Evolutionary conservation across 2,797 vertebrate species (phyloP).

Genomic region (Saguinus oedipus): DNA sequence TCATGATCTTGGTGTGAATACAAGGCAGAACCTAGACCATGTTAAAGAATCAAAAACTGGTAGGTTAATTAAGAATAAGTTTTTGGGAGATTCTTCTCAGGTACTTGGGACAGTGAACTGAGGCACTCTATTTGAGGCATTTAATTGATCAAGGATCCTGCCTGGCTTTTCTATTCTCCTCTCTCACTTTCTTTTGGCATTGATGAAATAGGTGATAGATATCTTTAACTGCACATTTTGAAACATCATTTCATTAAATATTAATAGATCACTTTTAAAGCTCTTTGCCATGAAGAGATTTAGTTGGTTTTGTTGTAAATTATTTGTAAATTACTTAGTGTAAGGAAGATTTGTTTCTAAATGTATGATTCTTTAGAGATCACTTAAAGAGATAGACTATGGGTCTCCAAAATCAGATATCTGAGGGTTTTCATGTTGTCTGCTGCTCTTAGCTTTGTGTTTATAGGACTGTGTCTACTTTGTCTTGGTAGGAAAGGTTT

Average conservation of each 20-base stretch:
- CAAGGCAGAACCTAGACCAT: conserved; percentile 91
- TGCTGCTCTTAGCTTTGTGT: too few species aligned
- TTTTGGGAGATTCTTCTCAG: neutral
- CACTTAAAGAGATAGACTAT: fast-evolving
- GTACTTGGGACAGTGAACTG: neutral
- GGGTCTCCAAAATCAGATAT: neutral
- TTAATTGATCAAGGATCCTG: neutral
- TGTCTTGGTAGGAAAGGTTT: neutral
- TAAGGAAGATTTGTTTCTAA: neutral
- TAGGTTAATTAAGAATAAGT: conserved; percentile 36
- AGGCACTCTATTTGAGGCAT: fast-evolving
- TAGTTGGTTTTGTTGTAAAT: neutral
- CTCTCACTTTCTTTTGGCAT: neutral
- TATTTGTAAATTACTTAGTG: neutral
- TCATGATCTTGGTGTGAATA: conserved; percentile 91
- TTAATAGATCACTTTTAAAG: neutral
- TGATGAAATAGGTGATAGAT: neutral
- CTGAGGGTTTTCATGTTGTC: neutral
- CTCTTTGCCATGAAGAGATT: neutral
- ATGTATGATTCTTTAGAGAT: neutral
- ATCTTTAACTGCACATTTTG: too few species aligned
- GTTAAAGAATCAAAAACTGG: conserved; percentile 93
- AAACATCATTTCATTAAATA: neutral
- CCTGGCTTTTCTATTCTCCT: neutral
- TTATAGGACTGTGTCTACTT: neutral